These are phyloP conservation scores for Oxytorus armatus DNA, from an alignment of 2,888 invertebrate species.

Conservation along the genomic window DNA sequence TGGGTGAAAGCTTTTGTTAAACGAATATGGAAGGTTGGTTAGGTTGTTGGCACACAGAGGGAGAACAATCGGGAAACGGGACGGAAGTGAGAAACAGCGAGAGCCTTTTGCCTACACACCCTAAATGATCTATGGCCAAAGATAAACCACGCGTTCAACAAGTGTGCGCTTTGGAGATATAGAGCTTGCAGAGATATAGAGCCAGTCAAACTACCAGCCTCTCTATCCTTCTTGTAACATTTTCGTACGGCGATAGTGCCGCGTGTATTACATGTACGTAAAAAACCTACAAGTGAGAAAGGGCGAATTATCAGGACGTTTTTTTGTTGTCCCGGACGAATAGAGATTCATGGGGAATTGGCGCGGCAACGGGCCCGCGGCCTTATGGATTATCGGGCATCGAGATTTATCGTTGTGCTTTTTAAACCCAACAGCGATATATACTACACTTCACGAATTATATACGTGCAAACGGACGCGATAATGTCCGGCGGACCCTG, in stretches of 20 bases:
- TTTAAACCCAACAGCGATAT: conserved; percentile 36
- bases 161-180: conserved; percentile 82
- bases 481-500: conserved; percentile 20
- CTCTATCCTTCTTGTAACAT: conserved; percentile 43
- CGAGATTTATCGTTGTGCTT: conserved; percentile 54
- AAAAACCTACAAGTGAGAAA: background rate
- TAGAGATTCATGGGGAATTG: conserved; percentile 52
- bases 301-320: conserved; percentile 35
- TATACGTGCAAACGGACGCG: conserved; percentile 22
- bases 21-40: conserved; percentile 44
- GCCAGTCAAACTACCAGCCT: conserved; percentile 49
- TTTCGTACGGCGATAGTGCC: conserved; percentile 13
- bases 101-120: conserved; percentile 71
- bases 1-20: background rate
- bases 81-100: conserved; percentile 30
- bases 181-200: conserved; percentile 59
- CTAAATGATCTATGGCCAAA: conserved; percentile 83
- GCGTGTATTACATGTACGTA: background rate
- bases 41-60: conserved; percentile 44
- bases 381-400: conserved; percentile 49
- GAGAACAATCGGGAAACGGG: conserved; percentile 40
- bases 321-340: conserved; percentile 41
- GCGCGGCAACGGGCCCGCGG: background rate
- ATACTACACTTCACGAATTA: conserved; percentile 30
- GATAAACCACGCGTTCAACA: conserved; percentile 84